Base-by-base conservation (phyloP, 2,113 vertebrate genomes). In the Sinocyclocheilus anshuiensis region DNA sequence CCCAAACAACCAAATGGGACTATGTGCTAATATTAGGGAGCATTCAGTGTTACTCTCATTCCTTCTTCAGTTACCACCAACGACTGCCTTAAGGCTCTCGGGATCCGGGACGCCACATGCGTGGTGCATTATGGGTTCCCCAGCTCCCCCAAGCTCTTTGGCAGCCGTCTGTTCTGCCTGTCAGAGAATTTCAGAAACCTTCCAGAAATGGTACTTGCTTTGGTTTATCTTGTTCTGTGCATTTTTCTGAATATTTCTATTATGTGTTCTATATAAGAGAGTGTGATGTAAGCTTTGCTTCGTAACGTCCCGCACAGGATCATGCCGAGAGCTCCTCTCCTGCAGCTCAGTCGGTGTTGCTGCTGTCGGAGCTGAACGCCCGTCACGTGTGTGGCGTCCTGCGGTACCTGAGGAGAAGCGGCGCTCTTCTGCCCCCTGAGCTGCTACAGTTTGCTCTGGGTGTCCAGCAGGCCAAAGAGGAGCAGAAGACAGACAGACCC, bases 51-150 rank as follows among this genome's bases (percentile, higher is more conserved):
- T 48, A 82, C 3, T 50, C 0, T n/a, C 53, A 3, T 8, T 15
- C 33, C 10, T 10, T 4, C 77, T 18, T 87, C 87, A 99, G 98
- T 98, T 90, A 92, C 95, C 55, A 97, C 96, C 10, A 94, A 95
- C 61, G 94, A 96, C 7, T 98, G 96, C 86, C 45, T 96, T 42
- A 93, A 92, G 4, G 90, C 93, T 33, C 80, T 97, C 81, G 93
- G 93, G 84, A 95, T 99, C 88, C 95, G 92, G 6, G 97, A 99
- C 65, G 98, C 97, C 8, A 96, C 94, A 0, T 95, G 96, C 1
- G 94, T 99, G 3, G 88, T 99, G 82, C 98, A 99, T 87, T 98
- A 96, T 88, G 92, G 93, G 89, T 97, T 98, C 82, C 97, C 98
- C 2, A 33, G 91, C 5, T 96, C 96, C 1, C 95, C 91, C 0